Conservation (phyloP, 2,888 invertebrate genomes). For the Oxytorus armatus region DNA sequence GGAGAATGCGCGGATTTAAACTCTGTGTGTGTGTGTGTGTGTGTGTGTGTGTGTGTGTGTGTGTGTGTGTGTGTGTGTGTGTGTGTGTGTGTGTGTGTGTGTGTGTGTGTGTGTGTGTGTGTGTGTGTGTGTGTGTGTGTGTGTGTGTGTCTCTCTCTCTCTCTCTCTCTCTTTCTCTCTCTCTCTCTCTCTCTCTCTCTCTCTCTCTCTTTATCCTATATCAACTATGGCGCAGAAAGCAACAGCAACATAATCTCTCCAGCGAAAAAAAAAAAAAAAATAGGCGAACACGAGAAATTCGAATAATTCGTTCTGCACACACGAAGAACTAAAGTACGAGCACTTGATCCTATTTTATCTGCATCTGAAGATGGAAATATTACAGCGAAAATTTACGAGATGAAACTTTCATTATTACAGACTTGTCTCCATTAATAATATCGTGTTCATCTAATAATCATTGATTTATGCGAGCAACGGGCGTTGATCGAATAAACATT, state of each 20-base stretch:
- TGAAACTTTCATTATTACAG: not conserved
- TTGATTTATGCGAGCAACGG: not conserved
- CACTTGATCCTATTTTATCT: conserved; percentile 34
- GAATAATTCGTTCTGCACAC: conserved; percentile 47
- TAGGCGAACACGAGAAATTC: conserved; percentile 2
- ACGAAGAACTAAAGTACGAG: conserved; percentile 8
- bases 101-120: no score
- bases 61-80: no score
- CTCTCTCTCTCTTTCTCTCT: conserved; percentile 5
- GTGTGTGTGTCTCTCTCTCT: not conserved
- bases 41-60: no score
- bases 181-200: not conserved
- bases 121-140: no score
- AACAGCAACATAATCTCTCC: conserved; percentile 27
- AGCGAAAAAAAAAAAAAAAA: no score
- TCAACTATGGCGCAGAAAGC: conserved; percentile 7
- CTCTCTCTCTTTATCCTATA: not conserved
- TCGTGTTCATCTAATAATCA: not conserved
- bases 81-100: no score
- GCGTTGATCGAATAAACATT: not conserved
- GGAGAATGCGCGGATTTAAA: conserved; percentile 34
- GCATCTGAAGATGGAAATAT: conserved; percentile 26
- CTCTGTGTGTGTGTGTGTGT: no score
- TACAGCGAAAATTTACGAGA: not conserved
- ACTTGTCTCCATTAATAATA: not conserved